Base-by-base conservation (phyloP, 35 echinoderm and acorn worm genomes). In the Hemicentrotus pulcherrimus region DNA sequence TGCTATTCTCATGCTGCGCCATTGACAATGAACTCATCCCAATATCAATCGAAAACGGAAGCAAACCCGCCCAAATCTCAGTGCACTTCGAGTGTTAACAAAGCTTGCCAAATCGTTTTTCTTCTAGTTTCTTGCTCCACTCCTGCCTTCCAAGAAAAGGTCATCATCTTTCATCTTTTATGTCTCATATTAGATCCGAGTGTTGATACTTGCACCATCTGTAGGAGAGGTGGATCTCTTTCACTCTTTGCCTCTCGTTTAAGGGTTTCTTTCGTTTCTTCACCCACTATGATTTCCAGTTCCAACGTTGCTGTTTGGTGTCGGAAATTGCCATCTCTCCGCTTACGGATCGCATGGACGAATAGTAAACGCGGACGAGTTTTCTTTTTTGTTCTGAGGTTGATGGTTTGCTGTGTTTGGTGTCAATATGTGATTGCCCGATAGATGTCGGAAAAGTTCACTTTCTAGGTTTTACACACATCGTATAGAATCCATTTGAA, bases 241-340 rank as follows among this genome's bases (percentile, higher is more conserved):
- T 45, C 32, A 9, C 88, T 16, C 88, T 4, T 47, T 90, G 30
- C 18, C 4, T 90, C 31, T 41, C 31, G 18, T 78, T 28, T 78
- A 78, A 78, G 28, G 65, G 65, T 78, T 18, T 78, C 65, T 78
- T 78, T 15, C 65, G 65, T 78, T 78, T 78, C 65, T n/a, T 28
- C 88, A 90, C 14, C 12, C 32, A 32, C 88, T 90, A 16, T 2
- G 15, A 33, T 90, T 28, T 90, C 86, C 14, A 90, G 46, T 18
- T 47, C 88, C 24, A 35, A 47, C 12, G 32, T 47, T 45, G 46
- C 13, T 90, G 88, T 90, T 90, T 90, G 88, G 88, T 33, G 88
- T 90, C 88, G 88, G 88, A 90, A 90, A 90, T 90, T 90, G 88
- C 32, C 88, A 18, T 30, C 88, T 90, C 32, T 90, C 88, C 12